Evolutionary conservation across 2,888 invertebrate genomes (phyloP), one percentile per base, ranked within the genome.

Genomic region (Spilosoma lubricipeda): DNA sequence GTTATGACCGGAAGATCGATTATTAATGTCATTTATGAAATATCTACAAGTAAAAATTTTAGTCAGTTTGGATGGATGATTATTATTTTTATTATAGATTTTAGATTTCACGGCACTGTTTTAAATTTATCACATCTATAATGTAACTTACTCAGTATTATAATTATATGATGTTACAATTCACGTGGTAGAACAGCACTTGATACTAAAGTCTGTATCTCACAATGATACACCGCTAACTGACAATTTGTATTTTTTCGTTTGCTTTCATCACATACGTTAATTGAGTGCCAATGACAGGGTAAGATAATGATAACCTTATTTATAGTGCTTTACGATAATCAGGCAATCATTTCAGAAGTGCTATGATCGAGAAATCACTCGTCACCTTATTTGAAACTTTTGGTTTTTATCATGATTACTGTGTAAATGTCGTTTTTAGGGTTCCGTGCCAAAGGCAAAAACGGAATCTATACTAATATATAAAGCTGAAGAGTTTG

Each of bases 1-100:
- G 76, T 74, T 52, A 72, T 76, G 77, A 65, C 75, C 75, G 76
- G 75, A 81, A 82, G 83, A 84, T 85, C 86, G 85, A 84, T 84
- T 73, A 75, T 78, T 70, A 80, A 79, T 80, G 85, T 86, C 84
- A 86, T 85, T 83, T 85, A 52, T 52, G 18, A 52, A 52, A 52
- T 52, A 20, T 18, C 3, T 33, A 33, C 33, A 18, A 7, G 18
- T 18, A 18, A 48, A 13, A 48, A 4, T 45, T 45, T 76, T 72
- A 70, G 68, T 63, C 45, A 73, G 42, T 15, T 48, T 42, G 42
- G 42, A 42, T 42, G 13, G 13, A n/a, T 39, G 39, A 64, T 63
- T 71, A 39, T 64, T 67, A 39, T 23, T 20, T 13, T 39, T 70
- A 59, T 48, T 63, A 18, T 39, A 48, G 13, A n/a, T 42, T 59